Evolutionary conservation across 2,888 invertebrate genomes (phyloP).

Genomic region (Slavum lentiscoides): DNA sequence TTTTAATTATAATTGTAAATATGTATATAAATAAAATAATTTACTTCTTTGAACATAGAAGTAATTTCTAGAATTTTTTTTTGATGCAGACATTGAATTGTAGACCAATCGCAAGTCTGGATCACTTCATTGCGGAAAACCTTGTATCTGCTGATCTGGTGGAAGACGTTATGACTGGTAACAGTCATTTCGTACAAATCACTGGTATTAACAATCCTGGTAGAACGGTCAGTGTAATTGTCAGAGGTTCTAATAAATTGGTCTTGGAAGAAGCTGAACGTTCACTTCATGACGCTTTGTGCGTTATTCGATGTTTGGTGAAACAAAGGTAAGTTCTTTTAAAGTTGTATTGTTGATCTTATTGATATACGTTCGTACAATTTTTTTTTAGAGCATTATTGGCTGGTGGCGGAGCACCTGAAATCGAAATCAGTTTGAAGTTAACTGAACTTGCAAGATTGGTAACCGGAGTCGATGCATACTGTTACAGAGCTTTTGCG

Average conservation of each 20-base stretch:
- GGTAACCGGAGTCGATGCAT: conserved; percentile 88
- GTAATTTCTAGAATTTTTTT: conserved; percentile 51
- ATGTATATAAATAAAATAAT: too few relatives aligned
- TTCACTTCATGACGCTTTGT: conserved; percentile 82
- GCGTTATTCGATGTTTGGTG: conserved; percentile 94
- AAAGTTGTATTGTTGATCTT: not conserved
- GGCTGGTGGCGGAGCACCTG: conserved; percentile 97
- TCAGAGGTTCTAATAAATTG: conserved; percentile 84
- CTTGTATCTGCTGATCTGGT: conserved; percentile 89
- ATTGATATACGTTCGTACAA: not conserved
- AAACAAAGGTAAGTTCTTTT: conserved; percentile 67
- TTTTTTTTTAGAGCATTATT: conserved; percentile 71
- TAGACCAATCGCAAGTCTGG: conserved; percentile 95
- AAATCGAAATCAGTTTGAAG: conserved; percentile 88
- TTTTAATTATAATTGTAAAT: too few relatives aligned
- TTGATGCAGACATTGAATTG: conserved; percentile 75
- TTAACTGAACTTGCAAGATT: conserved; percentile 80
- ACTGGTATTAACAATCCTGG: conserved; percentile 87
- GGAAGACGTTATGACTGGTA: conserved; percentile 88
- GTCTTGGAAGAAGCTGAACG: conserved; percentile 80
- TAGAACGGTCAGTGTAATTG: conserved; percentile 87
- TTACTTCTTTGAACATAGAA: not conserved
- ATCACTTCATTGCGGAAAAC: conserved; percentile 93
- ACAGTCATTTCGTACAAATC: conserved; percentile 88
- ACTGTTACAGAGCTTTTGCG: conserved; percentile 88